These are phyloP conservation scores for Rhaphigaster nebulosa DNA, from an alignment of 2,888 invertebrate genomes.

Conservation along the genomic window DNA sequence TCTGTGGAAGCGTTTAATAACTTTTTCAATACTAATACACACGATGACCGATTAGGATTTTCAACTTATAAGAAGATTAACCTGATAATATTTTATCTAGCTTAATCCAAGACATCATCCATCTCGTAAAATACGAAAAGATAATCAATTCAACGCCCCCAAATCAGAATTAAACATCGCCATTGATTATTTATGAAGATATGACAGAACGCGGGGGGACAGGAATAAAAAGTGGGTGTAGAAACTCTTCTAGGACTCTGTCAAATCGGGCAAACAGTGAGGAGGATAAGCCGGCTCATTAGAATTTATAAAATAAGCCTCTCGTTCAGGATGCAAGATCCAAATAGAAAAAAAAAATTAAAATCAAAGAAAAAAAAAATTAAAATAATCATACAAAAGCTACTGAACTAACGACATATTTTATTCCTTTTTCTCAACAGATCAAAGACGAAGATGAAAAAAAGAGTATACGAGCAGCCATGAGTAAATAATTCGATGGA, in stretches of 20 bases:
- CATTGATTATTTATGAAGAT: constrained; percentile 12
- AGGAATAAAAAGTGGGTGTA: not conserved
- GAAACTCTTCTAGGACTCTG: not conserved
- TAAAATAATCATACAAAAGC: too few relatives aligned
- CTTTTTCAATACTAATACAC: not conserved
- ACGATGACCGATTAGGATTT: too few relatives aligned
- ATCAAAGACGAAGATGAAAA: not conserved
- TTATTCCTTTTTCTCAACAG: not conserved
- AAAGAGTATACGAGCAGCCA: not conserved
- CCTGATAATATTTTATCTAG: not conserved
- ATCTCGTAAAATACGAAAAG: not conserved
- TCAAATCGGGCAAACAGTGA: not conserved
- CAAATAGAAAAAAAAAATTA: not conserved
- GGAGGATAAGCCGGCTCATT: not conserved
- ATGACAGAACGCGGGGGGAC: not conserved
- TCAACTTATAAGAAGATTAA: not conserved
- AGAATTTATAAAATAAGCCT: not conserved
- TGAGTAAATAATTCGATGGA: constrained; percentile 25
- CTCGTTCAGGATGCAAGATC: not conserved
- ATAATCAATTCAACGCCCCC: not conserved
- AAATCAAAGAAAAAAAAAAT: not conserved
- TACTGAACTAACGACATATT: not conserved
- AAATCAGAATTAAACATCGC: not conserved
- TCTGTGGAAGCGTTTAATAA: not conserved
- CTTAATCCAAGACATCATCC: not conserved